Evolutionary conservation across 2,888 invertebrate species (phyloP).

Genomic region (Orthonychiurus folsomi): DNA sequence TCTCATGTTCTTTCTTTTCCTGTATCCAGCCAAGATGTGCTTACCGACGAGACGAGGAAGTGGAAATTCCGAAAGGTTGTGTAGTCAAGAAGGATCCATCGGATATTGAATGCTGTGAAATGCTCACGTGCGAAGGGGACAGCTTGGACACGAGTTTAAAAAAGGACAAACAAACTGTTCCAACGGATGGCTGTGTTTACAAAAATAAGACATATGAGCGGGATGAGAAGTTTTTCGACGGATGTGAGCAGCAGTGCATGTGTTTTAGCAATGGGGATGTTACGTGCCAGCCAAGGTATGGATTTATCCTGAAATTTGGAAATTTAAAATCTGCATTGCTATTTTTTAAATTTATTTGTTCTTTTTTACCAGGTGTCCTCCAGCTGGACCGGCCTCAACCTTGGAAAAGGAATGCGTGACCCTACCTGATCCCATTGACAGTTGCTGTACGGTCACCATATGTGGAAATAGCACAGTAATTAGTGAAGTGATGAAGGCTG

Average conservation of each 20-base stretch:
- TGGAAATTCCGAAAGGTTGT: constrained; percentile 37
- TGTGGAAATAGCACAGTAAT: constrained; percentile 48
- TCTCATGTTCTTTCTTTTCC: background rate
- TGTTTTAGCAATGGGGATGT: constrained; percentile 65
- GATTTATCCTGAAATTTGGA: background rate
- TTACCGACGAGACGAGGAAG: constrained; percentile 38
- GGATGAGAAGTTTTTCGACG: constrained; percentile 66
- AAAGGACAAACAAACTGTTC: constrained; percentile 42
- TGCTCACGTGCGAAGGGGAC: constrained; percentile 35
- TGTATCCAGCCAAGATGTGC: constrained; percentile 34
- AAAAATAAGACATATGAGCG: constrained; percentile 62
- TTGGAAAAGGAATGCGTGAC: constrained; percentile 63
- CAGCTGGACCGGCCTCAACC: constrained; percentile 28
- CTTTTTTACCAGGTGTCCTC: constrained; percentile 33
- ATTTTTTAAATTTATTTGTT: background rate
- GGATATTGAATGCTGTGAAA: constrained; percentile 38
- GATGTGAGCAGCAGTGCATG: constrained; percentile 67
- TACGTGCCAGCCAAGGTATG: constrained; percentile 61
- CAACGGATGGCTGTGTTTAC: constrained; percentile 54
- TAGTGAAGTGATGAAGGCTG: constrained; percentile 39
- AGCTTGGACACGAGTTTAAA: constrained; percentile 19
- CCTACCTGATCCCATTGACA: constrained; percentile 69
- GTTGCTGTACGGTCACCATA: constrained; percentile 73
- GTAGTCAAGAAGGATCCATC: constrained; percentile 37
- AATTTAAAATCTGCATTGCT: background rate